Base-by-base conservation (phyloP, 1,140 invertebrate species). In the Polypedilum vanderplanki region DNA sequence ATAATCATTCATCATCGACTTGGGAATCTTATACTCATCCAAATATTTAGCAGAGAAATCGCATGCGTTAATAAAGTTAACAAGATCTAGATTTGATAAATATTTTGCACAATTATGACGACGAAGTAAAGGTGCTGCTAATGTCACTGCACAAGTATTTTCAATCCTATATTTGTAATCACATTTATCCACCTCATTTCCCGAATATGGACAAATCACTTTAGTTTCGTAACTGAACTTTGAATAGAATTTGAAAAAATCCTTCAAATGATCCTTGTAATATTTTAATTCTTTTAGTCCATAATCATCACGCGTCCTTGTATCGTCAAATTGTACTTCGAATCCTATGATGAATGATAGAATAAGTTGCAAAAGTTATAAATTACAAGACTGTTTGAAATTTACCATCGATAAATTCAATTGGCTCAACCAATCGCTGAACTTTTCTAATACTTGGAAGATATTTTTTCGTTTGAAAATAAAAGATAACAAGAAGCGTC, bases 351-450 rank as follows among this genome's bases (percentile, higher is more conserved):
- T 33, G 7, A 46, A 46, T 46, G 40, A 7, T 46, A 12, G 8
- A 46, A 12, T 46, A 46, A 46, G n/a, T n/a, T n/a, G n/a, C n/a
- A 12, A 8, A 12, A 57, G n/a, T 57, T 57, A 33, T 15, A 57
- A 57, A 12, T 57, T 46, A 9, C 8, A 46, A 15, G 1, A 57
- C 15, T 57, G 12, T 3, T 0, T 4, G 12, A n/a, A 15, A 57
- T n/a, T 57, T 57, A 57, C 46, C n/a, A 57, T 57, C 46, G 4
- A 57, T 57, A n/a, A 57, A 57, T n/a, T n/a, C n/a, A n/a, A n/a
- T 12, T 4, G 46, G 46, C 12, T 57, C 12, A 12, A 57, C 46
- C n/a, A 3, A 12, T 57, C 15, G 46, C 3, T 57, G 46, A 57
- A 57, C 46, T 57, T 57, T n/a, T 12, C 12, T n/a, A 57, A 57